Evolutionary conservation across 2,113 vertebrate genomes (phyloP), one percentile per base, ranked within the genome.

Genomic region (Martes martes): DNA sequence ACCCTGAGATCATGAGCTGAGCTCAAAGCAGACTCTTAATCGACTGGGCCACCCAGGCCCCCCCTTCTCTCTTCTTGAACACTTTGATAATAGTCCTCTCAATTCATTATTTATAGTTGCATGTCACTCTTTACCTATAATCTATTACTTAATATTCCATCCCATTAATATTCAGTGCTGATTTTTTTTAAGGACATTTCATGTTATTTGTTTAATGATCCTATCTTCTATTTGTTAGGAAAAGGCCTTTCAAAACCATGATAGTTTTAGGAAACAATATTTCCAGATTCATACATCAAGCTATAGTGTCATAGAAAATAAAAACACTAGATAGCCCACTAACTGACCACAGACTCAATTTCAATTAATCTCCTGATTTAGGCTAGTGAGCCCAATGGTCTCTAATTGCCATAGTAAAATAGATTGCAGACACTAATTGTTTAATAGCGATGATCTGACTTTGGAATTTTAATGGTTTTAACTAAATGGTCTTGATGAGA

Each of bases 151-250:
- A 98, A 92, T 94, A 91, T 91, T 93, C 81, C 96, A 92, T 97
- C 94, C 78, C 65, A 94, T 96, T 98, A 98, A 98, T 96, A 98
- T 91, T 98, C 97, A 98, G 95, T 95, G 97, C 91, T 96, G 82
- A 98, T 39, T 98, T 95, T 90, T 89, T 98, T 95, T 97, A 97
- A 98, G 93, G 96, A 87, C 81, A 96, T 95, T 93, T 98, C 96
- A 97, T 97, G 94, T 96, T 96, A 87, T 98, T 98, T 97, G 84
- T 97, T 97, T 98, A 98, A 98, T 98, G 98, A 98, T 94, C 73
- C 42, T 96, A 79, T 83, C 95, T 95, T 98, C 97, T 96, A 88
- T 94, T 96, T 97, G 80, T 45, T 97, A 85, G 6, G 24, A 97
- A 36, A 80, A 95, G 98, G 94, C 94, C 85, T 97, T 97, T 98